Evolutionary conservation across 2,797 vertebrate species (phyloP), one percentile per base, ranked within the genome.

Genomic region (Squalus acanthias): DNA sequence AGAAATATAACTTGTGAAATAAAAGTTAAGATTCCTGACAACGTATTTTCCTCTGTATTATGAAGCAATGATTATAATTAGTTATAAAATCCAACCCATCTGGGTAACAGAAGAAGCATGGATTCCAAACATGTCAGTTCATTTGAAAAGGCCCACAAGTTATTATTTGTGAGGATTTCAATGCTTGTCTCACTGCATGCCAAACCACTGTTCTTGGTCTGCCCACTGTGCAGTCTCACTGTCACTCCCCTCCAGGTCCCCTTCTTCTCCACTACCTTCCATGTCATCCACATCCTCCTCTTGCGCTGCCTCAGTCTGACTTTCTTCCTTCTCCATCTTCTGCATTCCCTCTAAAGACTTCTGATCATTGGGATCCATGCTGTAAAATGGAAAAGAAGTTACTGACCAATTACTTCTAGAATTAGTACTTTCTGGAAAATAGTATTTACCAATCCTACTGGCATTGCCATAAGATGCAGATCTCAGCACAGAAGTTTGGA

Each of bases 301-400:
- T 97, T 99, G 99, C 0, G 99, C 99, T 96, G 99, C 99, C 0
- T 99, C 99, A 0, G 99, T 99, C 91, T 99, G 99, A 95, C 99
- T 99, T 97, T 99, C 99, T 97, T 99, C 99, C 97, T 99, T 99
- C 97, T 99, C 99, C 99, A 99, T 99, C 97, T 99, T 99, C 98
- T 99, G 99, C 99, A 99, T 98, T 57, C 99, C 99, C 96, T 99
- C 99, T 87, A 99, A 97, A 8, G 99, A 99, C 98, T 99, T 99
- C 98, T 99, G 99, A 97, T 99, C 99, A 0, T 99, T 99, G 50
- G 99, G 99, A 97, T 99, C 99, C 98, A 99, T 98, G 97, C 99
- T 99, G 97, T 50, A 95, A 69, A 69, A 46, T 63, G 53, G 60
- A 53, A 24, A 9, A 63, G 0, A 29, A 93, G 46, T 72, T 33